Percentiles rank a stretch among this genome's conserved stretches.
phyloP scores from a whole-genome alignment of 2,113 vertebrate species.

The Lepisosteus osseus region DNA sequence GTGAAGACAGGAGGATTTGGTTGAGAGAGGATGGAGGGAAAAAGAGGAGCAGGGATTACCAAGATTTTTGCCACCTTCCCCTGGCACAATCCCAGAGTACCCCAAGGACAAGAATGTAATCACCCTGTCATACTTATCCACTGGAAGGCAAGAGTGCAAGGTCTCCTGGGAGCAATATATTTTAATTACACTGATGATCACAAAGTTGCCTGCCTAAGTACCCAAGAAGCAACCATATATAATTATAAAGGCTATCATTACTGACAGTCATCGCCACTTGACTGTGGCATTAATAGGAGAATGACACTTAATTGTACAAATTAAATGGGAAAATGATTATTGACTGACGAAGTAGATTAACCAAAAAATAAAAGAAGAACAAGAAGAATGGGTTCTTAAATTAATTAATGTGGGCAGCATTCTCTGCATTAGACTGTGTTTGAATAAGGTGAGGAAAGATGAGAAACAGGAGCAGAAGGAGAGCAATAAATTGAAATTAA shows the following conservation, averaged over 20 bases:
- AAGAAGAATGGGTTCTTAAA: background rate
- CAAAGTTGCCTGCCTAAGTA: constrained; percentile 3
- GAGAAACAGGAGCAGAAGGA: background rate
- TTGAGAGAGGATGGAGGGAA: too few species aligned
- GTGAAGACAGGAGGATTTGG: too few species aligned
- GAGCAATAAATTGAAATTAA: too few species aligned
- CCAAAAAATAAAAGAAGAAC: too few species aligned
- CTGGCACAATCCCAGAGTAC: too few species aligned
- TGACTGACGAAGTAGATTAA: background rate
- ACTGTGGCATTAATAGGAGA: constrained; percentile 15
- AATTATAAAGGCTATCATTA: constrained; percentile 43
- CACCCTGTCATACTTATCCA: too few species aligned
- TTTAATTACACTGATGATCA: background rate
- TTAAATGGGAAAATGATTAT: background rate
- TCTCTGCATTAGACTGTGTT: background rate
- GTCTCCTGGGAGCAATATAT: background rate
- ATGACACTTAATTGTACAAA: background rate
- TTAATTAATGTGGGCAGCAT: background rate
- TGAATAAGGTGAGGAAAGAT: background rate
- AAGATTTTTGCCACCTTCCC: too few species aligned
- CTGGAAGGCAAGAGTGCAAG: background rate
- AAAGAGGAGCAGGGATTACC: too few species aligned
- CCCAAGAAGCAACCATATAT: constrained; percentile 6
- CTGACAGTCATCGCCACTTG: constrained; percentile 39
- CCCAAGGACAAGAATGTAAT: too few species aligned